Evolutionary conservation across 2,797 vertebrate species (phyloP).

Genomic region (Aplochiton taeniatus): DNA sequence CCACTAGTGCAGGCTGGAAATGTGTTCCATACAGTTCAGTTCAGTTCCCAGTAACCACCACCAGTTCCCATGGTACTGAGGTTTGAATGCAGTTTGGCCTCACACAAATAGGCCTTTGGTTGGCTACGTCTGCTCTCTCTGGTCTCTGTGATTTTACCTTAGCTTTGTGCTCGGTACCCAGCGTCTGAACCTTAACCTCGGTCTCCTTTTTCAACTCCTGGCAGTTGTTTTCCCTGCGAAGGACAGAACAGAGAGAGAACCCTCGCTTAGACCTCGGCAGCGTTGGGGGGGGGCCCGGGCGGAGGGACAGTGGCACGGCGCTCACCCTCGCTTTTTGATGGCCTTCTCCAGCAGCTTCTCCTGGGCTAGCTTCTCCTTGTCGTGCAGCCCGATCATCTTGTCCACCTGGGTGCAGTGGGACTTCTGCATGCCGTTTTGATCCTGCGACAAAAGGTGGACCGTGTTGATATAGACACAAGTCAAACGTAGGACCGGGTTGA

Average conservation of each 20-base stretch:
- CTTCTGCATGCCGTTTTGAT: slow-evolving; percentile 94
- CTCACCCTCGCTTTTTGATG: slow-evolving; percentile 95
- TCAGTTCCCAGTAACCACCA: no score
- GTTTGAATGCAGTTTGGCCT: no score
- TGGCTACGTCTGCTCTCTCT: no score
- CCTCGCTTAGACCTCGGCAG: not conserved
- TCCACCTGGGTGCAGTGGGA: slow-evolving; percentile 94
- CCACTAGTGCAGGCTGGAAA: no score
- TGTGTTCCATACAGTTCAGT: no score
- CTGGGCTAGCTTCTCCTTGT: slow-evolving; percentile 89
- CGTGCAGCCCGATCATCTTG: slow-evolving; percentile 92
- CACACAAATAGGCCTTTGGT: no score
- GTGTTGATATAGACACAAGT: not conserved
- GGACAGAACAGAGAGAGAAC: slow-evolving; percentile 9
- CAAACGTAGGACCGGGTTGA: not conserved
- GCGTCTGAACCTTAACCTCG: slow-evolving; percentile 91
- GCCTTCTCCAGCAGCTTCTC: slow-evolving; percentile 96
- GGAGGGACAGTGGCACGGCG: not conserved
- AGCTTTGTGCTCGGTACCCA: slow-evolving; percentile 91
- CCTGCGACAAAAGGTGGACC: slow-evolving; percentile 66
- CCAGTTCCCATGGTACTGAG: no score
- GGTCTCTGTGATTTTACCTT: slow-evolving; percentile 80
- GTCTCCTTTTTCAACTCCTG: slow-evolving; percentile 98
- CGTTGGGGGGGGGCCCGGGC: not conserved
- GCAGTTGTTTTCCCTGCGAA: slow-evolving; percentile 91